Conservation (phyloP, 92 coral and sea anemone species). For the Anthopleura xanthogrammica region DNA sequence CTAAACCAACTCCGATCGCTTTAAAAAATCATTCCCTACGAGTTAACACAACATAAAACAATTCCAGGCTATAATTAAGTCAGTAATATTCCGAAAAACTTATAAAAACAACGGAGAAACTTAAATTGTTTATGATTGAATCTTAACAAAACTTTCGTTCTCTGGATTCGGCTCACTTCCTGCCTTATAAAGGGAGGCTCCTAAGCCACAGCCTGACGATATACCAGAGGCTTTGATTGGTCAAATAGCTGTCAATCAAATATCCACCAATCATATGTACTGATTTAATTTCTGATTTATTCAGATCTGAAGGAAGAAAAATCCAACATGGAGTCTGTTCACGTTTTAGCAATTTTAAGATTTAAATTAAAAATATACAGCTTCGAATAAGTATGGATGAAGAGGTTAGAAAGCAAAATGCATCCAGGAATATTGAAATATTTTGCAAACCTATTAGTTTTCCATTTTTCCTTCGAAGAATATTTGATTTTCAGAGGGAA, state of each 20-base stretch:
- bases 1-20: background rate
- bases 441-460: background rate
- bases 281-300: slow-evolving; percentile 10
- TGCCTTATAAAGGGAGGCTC: slow-evolving; percentile 26
- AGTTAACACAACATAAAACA: background rate
- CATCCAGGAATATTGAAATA: background rate
- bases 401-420: background rate
- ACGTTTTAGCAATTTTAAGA: background rate
- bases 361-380: background rate
- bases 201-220: slow-evolving; percentile 17
- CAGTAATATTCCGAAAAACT: background rate
- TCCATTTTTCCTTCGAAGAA: background rate
- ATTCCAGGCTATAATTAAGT: background rate
- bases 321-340: slow-evolving; percentile 32
- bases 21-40: background rate
- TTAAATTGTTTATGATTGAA: background rate
- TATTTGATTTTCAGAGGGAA: background rate
- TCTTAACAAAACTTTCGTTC: slow-evolving; percentile 13
- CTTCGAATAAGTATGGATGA: background rate
- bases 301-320: background rate
- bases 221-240: slow-evolving; percentile 38
- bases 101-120: background rate
- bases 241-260: background rate
- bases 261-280: slow-evolving; percentile 29
- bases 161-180: slow-evolving; percentile 33